A percentile compares a stretch with the other conserved stretches of the same genome.
Conservation (phyloP, 2,888 invertebrate species). For the Hecatera dysodea region DNA sequence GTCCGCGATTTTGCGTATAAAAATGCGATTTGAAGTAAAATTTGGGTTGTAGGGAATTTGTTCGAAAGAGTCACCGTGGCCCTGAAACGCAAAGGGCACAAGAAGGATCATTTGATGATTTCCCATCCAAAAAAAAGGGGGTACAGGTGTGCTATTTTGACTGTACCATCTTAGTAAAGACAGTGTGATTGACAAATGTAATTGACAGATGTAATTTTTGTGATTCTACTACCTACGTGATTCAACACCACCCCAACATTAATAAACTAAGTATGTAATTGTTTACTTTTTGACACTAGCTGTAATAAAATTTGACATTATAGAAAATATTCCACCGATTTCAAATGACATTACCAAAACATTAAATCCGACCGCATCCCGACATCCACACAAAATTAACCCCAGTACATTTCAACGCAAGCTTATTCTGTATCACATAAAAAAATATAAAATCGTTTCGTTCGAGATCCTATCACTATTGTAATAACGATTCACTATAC, state of each 20-base stretch:
- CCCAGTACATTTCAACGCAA: constrained; percentile 40
- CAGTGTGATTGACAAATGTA: too few species aligned
- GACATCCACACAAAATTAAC: constrained; percentile 47
- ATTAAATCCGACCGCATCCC: constrained; percentile 41
- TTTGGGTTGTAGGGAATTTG: background rate
- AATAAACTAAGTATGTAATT: background rate
- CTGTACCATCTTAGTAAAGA: background rate
- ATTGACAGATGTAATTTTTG: background rate
- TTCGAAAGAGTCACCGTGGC: too few species aligned
- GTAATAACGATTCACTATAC: constrained; percentile 77
- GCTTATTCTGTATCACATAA: constrained; percentile 45
- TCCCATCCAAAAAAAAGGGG: too few species aligned
- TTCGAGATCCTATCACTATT: constrained; percentile 69
- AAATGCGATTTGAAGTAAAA: constrained; percentile 19
- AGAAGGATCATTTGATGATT: too few species aligned
- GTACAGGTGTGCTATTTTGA: background rate
- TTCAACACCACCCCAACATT: background rate
- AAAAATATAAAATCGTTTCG: constrained; percentile 61
- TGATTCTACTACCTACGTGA: too few species aligned
- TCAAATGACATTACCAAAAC: constrained; percentile 36
- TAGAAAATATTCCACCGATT: background rate
- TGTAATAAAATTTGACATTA: background rate
- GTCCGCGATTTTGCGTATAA: constrained; percentile 28
- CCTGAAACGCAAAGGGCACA: too few species aligned
- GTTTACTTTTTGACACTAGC: background rate